Percentiles rank a stretch among this genome's conserved stretches.
Conservation (phyloP, 2,113 vertebrate species). For the Neodontobutis hainanensis region DNA sequence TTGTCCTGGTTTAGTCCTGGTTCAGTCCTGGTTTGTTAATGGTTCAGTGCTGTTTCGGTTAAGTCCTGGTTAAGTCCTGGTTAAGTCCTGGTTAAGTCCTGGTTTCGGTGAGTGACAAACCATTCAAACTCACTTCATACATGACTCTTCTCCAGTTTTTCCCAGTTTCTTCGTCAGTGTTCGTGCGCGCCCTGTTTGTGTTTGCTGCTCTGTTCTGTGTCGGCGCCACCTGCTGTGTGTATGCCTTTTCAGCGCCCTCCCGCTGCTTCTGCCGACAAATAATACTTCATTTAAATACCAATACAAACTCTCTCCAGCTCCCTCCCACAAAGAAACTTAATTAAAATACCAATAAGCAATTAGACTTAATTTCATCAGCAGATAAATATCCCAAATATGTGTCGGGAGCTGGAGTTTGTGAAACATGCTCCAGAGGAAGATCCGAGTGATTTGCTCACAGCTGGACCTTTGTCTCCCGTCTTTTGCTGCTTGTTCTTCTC, state of each 20-base stretch:
- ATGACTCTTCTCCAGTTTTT: too few relatives aligned
- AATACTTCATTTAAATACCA: constrained; percentile 75
- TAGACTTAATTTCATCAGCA: constrained; percentile 68
- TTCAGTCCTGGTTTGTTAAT: too few relatives aligned
- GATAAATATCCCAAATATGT: constrained; percentile 70
- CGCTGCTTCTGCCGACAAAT: constrained; percentile 69
- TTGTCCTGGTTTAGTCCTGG: too few relatives aligned
- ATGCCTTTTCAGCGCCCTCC: constrained; percentile 70
- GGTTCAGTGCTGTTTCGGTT: too few relatives aligned
- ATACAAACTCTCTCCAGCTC: constrained; percentile 69
- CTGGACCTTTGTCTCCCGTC: constrained; percentile 71
- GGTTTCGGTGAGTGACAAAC: too few relatives aligned
- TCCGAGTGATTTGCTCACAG: constrained; percentile 46
- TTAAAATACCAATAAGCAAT: constrained; percentile 78
- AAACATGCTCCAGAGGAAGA: constrained; percentile 3
- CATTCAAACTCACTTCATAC: too few relatives aligned
- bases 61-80: too few relatives aligned
- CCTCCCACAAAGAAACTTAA: constrained; percentile 69
- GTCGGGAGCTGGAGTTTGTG: constrained; percentile 53
- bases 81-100: too few relatives aligned
- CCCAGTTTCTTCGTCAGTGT: too few relatives aligned
- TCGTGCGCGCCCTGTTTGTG: not conserved
- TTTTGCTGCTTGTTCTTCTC: constrained; percentile 35
- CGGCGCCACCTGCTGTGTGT: constrained; percentile 73
- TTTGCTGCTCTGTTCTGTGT: constrained; percentile 37